A percentile compares a stretch with the other conserved stretches of the same genome.
Conservation (phyloP, 2,113 vertebrate species). For the Laticauda colubrina region DNA sequence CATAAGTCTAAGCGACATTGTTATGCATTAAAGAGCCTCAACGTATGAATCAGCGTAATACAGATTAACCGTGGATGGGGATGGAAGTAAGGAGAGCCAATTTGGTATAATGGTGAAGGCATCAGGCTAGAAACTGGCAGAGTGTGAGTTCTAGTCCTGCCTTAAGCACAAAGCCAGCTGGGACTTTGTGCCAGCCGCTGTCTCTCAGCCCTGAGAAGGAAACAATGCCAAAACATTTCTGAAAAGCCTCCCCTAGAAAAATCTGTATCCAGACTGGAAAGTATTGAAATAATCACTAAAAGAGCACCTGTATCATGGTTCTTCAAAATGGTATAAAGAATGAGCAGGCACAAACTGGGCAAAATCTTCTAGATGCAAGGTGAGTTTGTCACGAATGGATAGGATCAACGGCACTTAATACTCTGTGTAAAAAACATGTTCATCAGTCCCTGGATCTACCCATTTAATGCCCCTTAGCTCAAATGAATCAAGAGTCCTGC, state of each 20-base stretch:
- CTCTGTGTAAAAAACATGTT: background rate
- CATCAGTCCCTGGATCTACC: background rate
- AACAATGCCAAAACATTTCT: too few species aligned
- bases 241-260: background rate
- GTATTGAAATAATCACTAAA: background rate
- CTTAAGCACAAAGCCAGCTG: background rate
- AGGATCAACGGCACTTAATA: background rate
- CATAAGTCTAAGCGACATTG: too few species aligned
- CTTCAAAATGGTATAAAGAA: background rate
- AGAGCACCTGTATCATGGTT: background rate
- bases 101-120: background rate
- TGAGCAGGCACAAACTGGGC: background rate
- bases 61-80: background rate
- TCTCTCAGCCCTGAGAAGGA: too few species aligned
- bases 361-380: background rate
- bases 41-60: background rate
- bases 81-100: background rate
- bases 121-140: background rate
- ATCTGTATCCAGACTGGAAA: background rate
- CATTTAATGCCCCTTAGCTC: background rate
- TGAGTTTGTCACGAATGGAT: background rate
- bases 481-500: background rate
- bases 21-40: background rate
- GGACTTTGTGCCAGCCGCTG: background rate
- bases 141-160: background rate